Evolutionary conservation across 2,113 vertebrate species (phyloP).

Genomic region (Rallus limicola): DNA sequence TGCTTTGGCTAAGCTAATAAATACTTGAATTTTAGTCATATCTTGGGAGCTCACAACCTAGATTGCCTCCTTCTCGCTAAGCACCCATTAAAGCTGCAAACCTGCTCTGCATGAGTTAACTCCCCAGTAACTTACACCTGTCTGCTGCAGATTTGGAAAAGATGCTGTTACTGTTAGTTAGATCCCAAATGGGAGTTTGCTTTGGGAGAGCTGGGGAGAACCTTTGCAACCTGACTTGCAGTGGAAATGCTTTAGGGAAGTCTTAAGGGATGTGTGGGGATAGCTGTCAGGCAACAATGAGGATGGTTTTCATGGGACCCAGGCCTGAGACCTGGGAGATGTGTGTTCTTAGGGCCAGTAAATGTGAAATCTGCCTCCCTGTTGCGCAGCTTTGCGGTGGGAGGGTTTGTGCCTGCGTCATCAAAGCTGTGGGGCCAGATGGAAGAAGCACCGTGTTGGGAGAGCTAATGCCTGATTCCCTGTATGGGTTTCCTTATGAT

Average conservation of each 20-base stretch:
- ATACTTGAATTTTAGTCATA: background rate
- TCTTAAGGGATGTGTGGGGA: accelerated
- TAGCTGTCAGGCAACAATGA: background rate
- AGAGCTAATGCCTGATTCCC: background rate
- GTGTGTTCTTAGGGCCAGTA: background rate
- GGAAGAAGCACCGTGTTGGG: accelerated
- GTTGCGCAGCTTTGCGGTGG: background rate
- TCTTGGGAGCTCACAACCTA: background rate
- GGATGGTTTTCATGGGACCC: background rate
- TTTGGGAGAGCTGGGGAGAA: background rate
- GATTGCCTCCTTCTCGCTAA: background rate
- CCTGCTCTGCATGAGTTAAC: background rate
- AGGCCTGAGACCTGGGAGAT: background rate
- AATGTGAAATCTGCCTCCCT: background rate
- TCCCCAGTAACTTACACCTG: background rate
- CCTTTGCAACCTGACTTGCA: background rate
- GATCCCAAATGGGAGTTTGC: background rate
- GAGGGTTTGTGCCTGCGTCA: background rate
- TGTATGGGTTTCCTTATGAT: background rate
- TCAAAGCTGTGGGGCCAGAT: background rate
- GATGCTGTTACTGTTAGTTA: background rate
- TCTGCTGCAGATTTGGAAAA: background rate
- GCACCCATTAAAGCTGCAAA: background rate
- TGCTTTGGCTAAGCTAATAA: background rate
- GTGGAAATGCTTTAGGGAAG: background rate